Percentiles rank a stretch among this genome's conserved stretches.
These are phyloP conservation scores for Actias luna DNA, from an alignment of 2,888 invertebrate species.

Conservation along the genomic window DNA sequence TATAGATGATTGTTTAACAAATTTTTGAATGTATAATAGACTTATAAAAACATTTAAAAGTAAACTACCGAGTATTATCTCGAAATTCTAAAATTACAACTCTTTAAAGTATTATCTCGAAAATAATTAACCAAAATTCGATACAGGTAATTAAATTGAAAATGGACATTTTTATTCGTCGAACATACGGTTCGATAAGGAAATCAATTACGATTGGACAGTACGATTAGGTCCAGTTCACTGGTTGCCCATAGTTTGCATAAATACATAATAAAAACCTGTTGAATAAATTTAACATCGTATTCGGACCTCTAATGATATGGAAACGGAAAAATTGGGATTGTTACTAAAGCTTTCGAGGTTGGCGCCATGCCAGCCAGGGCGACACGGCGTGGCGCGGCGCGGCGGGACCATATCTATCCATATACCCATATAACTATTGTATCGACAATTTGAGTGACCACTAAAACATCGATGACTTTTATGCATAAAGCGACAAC, in stretches of 20 bases:
- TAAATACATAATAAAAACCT: slow-evolving; percentile 57
- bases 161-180: slow-evolving; percentile 37
- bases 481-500: slow-evolving; percentile 27
- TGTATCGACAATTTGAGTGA: slow-evolving; percentile 21
- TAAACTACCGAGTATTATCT: slow-evolving; percentile 12
- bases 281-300: slow-evolving; percentile 51
- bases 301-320: slow-evolving; percentile 51
- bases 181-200: slow-evolving; percentile 46
- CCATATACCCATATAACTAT: slow-evolving; percentile 27
- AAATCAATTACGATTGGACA: slow-evolving; percentile 53
- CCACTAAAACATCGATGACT: slow-evolving; percentile 28
- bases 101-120: slow-evolving; percentile 24
- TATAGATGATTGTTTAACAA: not conserved
- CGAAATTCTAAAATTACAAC: slow-evolving; percentile 16
- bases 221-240: slow-evolving; percentile 51
- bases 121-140: slow-evolving; percentile 38
- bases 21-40: not conserved
- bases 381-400: slow-evolving; percentile 16
- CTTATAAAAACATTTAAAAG: not conserved
- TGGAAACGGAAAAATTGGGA: slow-evolving; percentile 57
- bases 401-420: slow-evolving; percentile 27
- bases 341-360: slow-evolving; percentile 48
- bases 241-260: slow-evolving; percentile 54
- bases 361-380: slow-evolving; percentile 49
- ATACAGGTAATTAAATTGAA: slow-evolving; percentile 37